phyloP scores from a whole-genome alignment of 2,888 invertebrate genomes.

The Nymphalis c-album region DNA sequence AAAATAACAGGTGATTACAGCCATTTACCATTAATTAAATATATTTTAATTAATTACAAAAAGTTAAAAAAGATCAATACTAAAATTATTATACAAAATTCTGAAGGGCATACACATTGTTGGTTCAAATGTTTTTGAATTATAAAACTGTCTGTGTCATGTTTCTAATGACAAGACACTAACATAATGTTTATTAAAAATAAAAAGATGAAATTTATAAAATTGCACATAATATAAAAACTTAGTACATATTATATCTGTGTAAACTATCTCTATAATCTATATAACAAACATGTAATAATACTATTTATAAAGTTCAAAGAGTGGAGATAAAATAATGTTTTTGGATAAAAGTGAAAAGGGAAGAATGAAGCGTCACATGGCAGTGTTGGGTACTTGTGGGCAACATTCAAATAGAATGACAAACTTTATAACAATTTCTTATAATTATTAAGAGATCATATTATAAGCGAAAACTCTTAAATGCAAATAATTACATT shows the following conservation, averaged over 20 bases:
- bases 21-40: background rate
- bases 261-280: constrained; percentile 38
- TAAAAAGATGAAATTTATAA: constrained; percentile 2
- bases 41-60: background rate
- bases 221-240: constrained; percentile 34
- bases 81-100: background rate
- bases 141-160: background rate
- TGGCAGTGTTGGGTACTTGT: constrained; percentile 38
- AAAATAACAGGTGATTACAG: background rate
- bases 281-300: constrained; percentile 37
- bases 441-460: constrained; percentile 37
- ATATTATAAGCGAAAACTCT: constrained; percentile 33
- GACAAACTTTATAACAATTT: constrained; percentile 35
- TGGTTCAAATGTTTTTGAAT: background rate
- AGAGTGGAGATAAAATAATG: constrained; percentile 23
- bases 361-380: constrained; percentile 32
- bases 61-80: background rate
- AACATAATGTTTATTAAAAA: constrained; percentile 7
- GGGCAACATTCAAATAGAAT: constrained; percentile 24
- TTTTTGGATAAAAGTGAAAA: constrained; percentile 1
- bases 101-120: background rate
- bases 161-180: background rate
- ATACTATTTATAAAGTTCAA: constrained; percentile 30
- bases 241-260: constrained; percentile 15
- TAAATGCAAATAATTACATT: constrained; percentile 23